Conservation (phyloP, 2,888 invertebrate species). For the Ochropleura plecta region DNA sequence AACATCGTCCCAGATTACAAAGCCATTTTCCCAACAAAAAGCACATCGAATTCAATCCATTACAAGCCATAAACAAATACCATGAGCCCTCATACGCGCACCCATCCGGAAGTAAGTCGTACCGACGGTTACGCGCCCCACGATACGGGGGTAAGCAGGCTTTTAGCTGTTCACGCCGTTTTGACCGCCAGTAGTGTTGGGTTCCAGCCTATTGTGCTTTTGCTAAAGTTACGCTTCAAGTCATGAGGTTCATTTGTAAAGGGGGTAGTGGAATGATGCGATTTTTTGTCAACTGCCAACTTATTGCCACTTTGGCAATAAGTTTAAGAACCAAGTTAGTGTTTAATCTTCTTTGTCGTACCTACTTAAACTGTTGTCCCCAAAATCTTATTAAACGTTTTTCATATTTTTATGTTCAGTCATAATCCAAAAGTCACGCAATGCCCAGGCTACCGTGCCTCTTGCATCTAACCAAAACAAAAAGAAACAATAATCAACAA, state of each 20-base stretch:
- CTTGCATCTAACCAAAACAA: constrained; percentile 26
- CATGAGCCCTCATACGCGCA: constrained; percentile 51
- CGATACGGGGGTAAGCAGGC: constrained; percentile 41
- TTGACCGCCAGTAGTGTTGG: constrained; percentile 64
- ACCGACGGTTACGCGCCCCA: constrained; percentile 62
- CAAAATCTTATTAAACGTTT: not conserved
- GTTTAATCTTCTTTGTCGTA: not conserved
- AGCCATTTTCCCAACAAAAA: constrained; percentile 39
- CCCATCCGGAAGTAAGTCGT: constrained; percentile 63
- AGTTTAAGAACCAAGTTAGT: not conserved
- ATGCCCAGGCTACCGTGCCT: constrained; percentile 29
- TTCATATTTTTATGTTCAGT: not conserved
- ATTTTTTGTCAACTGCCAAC: constrained; percentile 8
- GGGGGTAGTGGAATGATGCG: not conserved
- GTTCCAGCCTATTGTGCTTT: constrained; percentile 57
- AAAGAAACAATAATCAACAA: constrained; percentile 32
- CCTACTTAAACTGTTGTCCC: not conserved
- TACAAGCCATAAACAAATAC: constrained; percentile 54
- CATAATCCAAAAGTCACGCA: not conserved
- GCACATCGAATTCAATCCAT: constrained; percentile 59
- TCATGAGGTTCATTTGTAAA: constrained; percentile 18
- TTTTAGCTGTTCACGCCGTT: constrained; percentile 67
- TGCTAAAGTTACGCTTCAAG: constrained; percentile 43
- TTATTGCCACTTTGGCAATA: not conserved
- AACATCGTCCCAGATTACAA: not conserved